Evolutionary conservation across 2,888 invertebrate species (phyloP), one percentile per base, ranked within the genome.

Genomic region (Mantis religiosa): DNA sequence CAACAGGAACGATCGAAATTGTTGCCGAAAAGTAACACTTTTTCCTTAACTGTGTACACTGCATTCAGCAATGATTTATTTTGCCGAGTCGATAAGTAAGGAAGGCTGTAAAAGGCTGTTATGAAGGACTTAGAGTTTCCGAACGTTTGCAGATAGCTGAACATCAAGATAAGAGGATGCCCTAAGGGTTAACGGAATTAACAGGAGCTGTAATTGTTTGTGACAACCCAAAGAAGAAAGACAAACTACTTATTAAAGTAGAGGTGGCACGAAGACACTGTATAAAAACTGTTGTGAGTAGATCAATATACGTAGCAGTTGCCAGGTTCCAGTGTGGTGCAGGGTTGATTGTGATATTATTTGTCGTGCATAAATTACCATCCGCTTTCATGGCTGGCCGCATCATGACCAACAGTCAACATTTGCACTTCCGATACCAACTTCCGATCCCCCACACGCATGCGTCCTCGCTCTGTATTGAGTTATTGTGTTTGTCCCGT

Each of bases 301-400:
- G 25, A 71, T 71, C 54, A 71, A 71, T 71, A 54, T 54, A 14
- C 54, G 20, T 54, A 71, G 54, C 41, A 71, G 15, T 15, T 71
- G 54, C 54, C 25, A 25, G 54, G 15, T 71, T 71, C 54, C 54
- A 71, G 20, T 20, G 15, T 20, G 54, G 54, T 15, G n/a, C 83
- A 87, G 85, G 47, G 82, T 85, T 88, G 88, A 88, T 89, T 88
- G 88, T 89, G 88, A 87, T 90, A 92, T 92, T 92, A 92, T 92
- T 92, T 89, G 91, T 84, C 83, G 87, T 87, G 89, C 89, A 89
- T 89, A 89, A 85, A 89, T 89, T 89, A 89, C 82, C 89, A 89
- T 89, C 30, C 84, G 84, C 71, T 89, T 89, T 89, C 89, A 89
- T 82, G 88, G 41, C n/a, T 83, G 81, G 71, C 85, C 82, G 89